Conservation (phyloP, 2,888 invertebrate genomes). For the Operophtera brumata region DNA sequence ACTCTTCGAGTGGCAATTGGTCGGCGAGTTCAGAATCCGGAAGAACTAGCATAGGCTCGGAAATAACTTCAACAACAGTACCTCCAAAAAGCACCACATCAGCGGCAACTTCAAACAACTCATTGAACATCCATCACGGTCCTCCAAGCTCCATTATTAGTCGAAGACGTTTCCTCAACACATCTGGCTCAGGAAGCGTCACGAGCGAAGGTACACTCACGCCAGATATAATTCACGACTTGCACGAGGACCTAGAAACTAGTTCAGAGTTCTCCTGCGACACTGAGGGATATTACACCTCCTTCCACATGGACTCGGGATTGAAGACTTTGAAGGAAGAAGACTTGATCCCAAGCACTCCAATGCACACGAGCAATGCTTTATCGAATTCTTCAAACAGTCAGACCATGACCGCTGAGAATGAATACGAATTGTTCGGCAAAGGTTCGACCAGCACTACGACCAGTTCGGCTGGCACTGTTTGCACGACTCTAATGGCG, state of each 20-base stretch:
- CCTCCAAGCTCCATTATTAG: constrained; percentile 86
- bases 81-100: constrained; percentile 86
- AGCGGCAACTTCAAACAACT: constrained; percentile 85
- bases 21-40: constrained; percentile 95
- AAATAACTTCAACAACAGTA: constrained; percentile 86
- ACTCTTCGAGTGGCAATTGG: constrained; percentile 97
- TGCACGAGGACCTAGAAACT: constrained; percentile 91
- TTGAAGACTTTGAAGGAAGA: constrained; percentile 91
- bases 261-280: constrained; percentile 97
- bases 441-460: constrained; percentile 95
- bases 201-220: constrained; percentile 92
- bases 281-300: constrained; percentile 98
- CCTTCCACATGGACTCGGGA: constrained; percentile 98
- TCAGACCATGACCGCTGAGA: constrained; percentile 88
- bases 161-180: constrained; percentile 84
- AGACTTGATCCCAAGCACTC: constrained; percentile 82
- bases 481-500: constrained; percentile 90
- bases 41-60: constrained; percentile 91
- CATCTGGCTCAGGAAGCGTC: constrained; percentile 90
- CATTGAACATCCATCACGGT: constrained; percentile 82
- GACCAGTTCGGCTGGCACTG: constrained; percentile 94
- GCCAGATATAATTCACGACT: constrained; percentile 89
- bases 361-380: constrained; percentile 85
- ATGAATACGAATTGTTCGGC: constrained; percentile 95
- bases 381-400: constrained; percentile 86